Conservation (phyloP, 2,113 vertebrate genomes). For the Caranx ignobilis region DNA sequence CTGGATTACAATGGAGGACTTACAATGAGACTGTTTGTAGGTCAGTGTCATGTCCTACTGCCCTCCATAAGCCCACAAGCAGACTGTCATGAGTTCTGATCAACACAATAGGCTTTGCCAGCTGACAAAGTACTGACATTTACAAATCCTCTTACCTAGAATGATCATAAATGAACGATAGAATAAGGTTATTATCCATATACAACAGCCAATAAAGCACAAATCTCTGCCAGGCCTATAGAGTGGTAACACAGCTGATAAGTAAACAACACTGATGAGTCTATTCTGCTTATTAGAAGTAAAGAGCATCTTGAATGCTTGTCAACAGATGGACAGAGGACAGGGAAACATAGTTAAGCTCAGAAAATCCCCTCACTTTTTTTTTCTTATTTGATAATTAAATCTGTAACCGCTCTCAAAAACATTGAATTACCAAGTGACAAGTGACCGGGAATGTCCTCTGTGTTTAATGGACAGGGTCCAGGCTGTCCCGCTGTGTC, state of each 20-base stretch:
- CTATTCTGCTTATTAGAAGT: constrained; percentile 5
- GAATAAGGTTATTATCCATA: not conserved
- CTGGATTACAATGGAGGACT: constrained; percentile 9
- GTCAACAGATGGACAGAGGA: not conserved
- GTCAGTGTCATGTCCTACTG: constrained; percentile 65
- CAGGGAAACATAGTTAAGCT: not conserved
- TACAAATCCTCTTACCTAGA: constrained; percentile 47
- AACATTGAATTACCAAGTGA: not conserved
- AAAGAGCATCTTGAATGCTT: constrained; percentile 1
- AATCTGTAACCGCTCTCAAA: constrained; percentile 1
- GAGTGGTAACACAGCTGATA: fast-evolving
- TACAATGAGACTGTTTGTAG: constrained; percentile 71
- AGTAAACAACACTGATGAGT: constrained; percentile 1
- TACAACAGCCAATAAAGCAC: constrained; percentile 1
- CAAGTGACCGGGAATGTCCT: not conserved
- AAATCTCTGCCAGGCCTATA: not conserved
- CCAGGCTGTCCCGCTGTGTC: not conserved
- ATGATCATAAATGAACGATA: not conserved
- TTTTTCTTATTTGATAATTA: constrained; percentile 4
- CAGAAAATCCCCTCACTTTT: not conserved
- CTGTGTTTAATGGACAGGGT: not conserved
- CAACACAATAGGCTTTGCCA: constrained; percentile 32
- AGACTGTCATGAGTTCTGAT: constrained; percentile 46
- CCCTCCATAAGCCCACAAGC: constrained; percentile 53
- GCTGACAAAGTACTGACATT: constrained; percentile 23